Evolutionary conservation across 1,140 invertebrate genomes (phyloP).

Genomic region (Dreissena rostriformis): DNA sequence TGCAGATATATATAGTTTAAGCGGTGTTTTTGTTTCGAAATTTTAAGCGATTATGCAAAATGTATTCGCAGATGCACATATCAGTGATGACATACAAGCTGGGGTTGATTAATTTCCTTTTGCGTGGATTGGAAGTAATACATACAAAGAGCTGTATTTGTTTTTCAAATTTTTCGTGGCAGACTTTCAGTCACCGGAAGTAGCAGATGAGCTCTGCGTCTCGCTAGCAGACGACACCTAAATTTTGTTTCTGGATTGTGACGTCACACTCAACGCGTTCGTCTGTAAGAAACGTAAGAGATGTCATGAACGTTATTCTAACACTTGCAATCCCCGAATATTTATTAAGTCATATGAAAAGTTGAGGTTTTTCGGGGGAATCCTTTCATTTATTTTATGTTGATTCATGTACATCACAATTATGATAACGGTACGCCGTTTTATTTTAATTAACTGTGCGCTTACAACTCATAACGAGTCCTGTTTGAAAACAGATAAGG

Average conservation of each 20-base stretch:
- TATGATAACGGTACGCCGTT: background rate
- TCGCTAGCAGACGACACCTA: conserved; percentile 2
- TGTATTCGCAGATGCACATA: too few relatives aligned
- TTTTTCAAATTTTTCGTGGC: background rate
- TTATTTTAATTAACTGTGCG: background rate
- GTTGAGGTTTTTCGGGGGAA: too few relatives aligned
- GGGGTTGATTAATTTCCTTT: too few relatives aligned
- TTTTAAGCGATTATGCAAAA: too few relatives aligned
- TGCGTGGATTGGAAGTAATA: background rate
- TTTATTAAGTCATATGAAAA: too few relatives aligned
- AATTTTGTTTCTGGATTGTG: conserved; percentile 23
- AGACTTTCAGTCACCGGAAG: conserved; percentile 12
- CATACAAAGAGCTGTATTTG: background rate
- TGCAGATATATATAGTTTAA: too few relatives aligned
- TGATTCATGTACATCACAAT: too few relatives aligned
- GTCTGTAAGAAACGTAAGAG: conserved; percentile 52
- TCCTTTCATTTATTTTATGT: background rate
- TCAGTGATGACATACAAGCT: too few relatives aligned
- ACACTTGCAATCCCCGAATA: background rate
- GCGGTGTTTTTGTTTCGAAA: too few relatives aligned
- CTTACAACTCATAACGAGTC: too few relatives aligned
- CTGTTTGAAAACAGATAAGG: too few relatives aligned
- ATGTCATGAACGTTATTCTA: background rate
- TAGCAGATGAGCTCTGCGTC: conserved; percentile 17
- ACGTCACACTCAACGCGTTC: conserved; percentile 10